These are phyloP conservation scores for Tetragonisca angustula DNA, from an alignment of 2,888 invertebrate species.

Conservation along the genomic window DNA sequence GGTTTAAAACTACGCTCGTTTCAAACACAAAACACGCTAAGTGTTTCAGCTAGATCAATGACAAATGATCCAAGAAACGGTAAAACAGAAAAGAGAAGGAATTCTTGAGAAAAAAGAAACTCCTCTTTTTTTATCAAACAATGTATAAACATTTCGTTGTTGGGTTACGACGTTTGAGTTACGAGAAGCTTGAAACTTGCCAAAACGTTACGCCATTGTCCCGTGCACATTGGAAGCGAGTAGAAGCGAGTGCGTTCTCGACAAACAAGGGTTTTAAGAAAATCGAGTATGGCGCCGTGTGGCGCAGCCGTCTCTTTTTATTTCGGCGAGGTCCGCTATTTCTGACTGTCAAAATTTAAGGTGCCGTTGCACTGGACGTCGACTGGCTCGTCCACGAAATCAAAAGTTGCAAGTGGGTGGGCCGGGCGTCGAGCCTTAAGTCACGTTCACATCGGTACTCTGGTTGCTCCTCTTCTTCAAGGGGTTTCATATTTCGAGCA, in stretches of 20 bases:
- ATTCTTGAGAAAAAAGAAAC: too few species aligned
- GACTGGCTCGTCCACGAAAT: constrained; percentile 26
- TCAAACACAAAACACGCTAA: too few species aligned
- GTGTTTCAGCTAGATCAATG: too few species aligned
- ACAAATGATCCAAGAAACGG: too few species aligned
- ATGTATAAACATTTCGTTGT: neutral
- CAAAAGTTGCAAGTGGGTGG: constrained; percentile 58
- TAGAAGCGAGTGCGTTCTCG: neutral
- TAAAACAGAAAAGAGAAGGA: too few species aligned
- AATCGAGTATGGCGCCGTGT: constrained; percentile 12
- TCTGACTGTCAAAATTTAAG: constrained; percentile 63
- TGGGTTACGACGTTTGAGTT: neutral
- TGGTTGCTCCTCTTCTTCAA: too few species aligned
- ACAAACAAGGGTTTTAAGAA: constrained; percentile 3
- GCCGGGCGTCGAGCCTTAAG: neutral
- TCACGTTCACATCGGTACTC: neutral
- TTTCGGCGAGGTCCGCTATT: constrained; percentile 55
- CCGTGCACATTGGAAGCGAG: neutral
- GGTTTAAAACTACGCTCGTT: too few species aligned
- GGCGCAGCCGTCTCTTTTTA: constrained; percentile 15
- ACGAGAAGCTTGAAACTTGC: neutral
- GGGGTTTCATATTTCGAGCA: too few species aligned
- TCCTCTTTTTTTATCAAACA: too few species aligned
- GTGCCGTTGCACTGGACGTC: constrained; percentile 68
- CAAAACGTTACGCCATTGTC: constrained; percentile 9